These are phyloP conservation scores for Apantesis nais DNA, from an alignment of 2,888 invertebrate species.

Conservation along the genomic window DNA sequence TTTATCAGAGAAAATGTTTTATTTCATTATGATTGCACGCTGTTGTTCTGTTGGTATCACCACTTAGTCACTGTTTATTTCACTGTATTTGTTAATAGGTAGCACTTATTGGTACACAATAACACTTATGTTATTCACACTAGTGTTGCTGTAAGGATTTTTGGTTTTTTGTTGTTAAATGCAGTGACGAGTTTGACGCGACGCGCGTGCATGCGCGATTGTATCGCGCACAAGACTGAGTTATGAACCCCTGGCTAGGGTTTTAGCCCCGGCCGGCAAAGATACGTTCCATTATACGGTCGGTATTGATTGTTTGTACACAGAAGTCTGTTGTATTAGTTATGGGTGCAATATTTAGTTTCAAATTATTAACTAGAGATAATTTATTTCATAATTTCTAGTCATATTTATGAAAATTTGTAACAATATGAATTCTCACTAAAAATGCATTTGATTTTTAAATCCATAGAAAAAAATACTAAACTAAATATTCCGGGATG, in stretches of 20 bases:
- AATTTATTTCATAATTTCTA: too few relatives aligned
- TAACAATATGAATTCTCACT: background rate
- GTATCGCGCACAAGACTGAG: slow-evolving; percentile 72
- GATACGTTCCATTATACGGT: slow-evolving; percentile 70
- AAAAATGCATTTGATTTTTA: too few relatives aligned
- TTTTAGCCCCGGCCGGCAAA: slow-evolving; percentile 76
- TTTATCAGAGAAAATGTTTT: slow-evolving; percentile 81
- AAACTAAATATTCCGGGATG: too few relatives aligned
- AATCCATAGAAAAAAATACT: too few relatives aligned
- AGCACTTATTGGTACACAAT: slow-evolving; percentile 50
- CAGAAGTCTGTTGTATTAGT: background rate
- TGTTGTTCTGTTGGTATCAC: slow-evolving; percentile 53
- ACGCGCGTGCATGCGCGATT: slow-evolving; percentile 57
- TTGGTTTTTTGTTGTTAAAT: slow-evolving; percentile 74
- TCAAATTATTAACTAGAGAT: too few relatives aligned
- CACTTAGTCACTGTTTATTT: slow-evolving; percentile 44
- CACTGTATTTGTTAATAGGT: slow-evolving; percentile 37
- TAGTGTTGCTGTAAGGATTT: slow-evolving; percentile 58
- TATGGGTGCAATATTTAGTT: background rate
- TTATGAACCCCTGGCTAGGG: slow-evolving; percentile 74
- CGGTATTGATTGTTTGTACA: slow-evolving; percentile 42
- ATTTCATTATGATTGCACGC: slow-evolving; percentile 74
- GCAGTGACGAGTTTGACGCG: slow-evolving; percentile 35
- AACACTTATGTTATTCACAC: slow-evolving; percentile 57
- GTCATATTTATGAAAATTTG: too few relatives aligned